A percentile compares a stretch with the other conserved stretches of the same genome.
These are phyloP conservation scores for Drosophila pseudoananassae DNA, from an alignment of 1,140 invertebrate species.

Conservation along the genomic window DNA sequence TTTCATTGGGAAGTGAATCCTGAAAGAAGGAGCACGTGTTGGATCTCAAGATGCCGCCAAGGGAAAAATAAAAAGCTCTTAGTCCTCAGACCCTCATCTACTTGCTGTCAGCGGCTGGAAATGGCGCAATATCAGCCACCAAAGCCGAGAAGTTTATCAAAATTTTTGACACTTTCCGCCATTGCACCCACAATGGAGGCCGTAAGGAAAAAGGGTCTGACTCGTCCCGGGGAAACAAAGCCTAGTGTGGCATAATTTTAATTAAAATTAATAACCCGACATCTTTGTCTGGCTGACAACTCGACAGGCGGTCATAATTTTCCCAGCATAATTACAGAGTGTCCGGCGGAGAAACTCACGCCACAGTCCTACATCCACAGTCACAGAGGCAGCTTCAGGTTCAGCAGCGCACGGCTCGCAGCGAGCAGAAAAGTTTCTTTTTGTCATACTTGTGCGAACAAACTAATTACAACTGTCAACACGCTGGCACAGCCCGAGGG, in stretches of 20 bases:
- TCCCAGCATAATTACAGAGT: conserved; percentile 70
- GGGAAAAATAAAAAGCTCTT: conserved; percentile 10
- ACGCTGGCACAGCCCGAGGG: conserved; percentile 43
- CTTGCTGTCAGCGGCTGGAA: conserved; percentile 60
- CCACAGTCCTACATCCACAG: neutral
- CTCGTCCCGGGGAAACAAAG: conserved; percentile 27
- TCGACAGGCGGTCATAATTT: conserved; percentile 74
- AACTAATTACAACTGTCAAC: conserved; percentile 83
- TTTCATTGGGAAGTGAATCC: too few species aligned
- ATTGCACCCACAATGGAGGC: conserved; percentile 2
- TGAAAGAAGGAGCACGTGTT: conserved; percentile 12
- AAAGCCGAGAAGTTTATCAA: conserved; percentile 51
- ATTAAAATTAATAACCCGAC: conserved; percentile 79
- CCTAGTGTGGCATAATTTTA: conserved; percentile 77
- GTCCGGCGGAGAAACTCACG: conserved; percentile 21
- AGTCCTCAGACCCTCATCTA: conserved; percentile 35
- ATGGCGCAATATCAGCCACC: conserved; percentile 61
- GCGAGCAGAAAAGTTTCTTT: conserved; percentile 62
- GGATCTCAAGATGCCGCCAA: conserved; percentile 3
- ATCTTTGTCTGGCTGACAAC: conserved; percentile 58
- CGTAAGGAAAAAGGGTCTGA: conserved; percentile 29
- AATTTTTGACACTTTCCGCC: conserved; percentile 27
- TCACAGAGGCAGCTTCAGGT: neutral
- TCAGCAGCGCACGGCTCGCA: neutral
- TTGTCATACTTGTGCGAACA: conserved; percentile 81